Evolutionary conservation across 1,140 invertebrate species (phyloP).

Genomic region (Neodiprion lecontei): DNA sequence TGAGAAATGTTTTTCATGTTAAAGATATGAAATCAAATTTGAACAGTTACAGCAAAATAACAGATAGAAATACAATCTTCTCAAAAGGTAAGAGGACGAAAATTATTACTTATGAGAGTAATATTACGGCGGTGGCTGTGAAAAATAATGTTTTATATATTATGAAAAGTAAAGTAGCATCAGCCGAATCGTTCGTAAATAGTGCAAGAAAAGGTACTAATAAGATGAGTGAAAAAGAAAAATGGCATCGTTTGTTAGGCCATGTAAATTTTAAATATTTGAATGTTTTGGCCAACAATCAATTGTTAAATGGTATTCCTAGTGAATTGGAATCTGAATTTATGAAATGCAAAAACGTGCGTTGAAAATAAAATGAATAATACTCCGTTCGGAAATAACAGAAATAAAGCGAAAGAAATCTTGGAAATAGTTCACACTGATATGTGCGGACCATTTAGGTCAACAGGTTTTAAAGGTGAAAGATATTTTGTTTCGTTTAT

Average conservation of each 20-base stretch:
- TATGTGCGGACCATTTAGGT: slow-evolving; percentile 45
- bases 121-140: slow-evolving; percentile 1
- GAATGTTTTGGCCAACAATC: slow-evolving; percentile 7
- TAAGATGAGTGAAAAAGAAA: slow-evolving; percentile 13
- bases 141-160: slow-evolving; percentile 9
- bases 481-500: slow-evolving; percentile 32
- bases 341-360: slow-evolving; percentile 20
- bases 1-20: slow-evolving; percentile 13
- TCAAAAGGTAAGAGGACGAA: slow-evolving; percentile 14
- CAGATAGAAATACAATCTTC: slow-evolving; percentile 8
- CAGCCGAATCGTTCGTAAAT: background rate
- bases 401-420: slow-evolving; percentile 20
- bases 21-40: slow-evolving; percentile 16
- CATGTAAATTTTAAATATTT: slow-evolving; percentile 35
- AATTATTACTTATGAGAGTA: slow-evolving; percentile 7
- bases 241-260: slow-evolving; percentile 42
- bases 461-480: slow-evolving; percentile 19
- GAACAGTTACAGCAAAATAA: slow-evolving; percentile 15
- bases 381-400: slow-evolving; percentile 13
- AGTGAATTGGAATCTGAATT: background rate
- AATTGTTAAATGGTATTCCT: slow-evolving; percentile 10
- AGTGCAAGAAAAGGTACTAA: background rate
- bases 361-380: slow-evolving; percentile 19
- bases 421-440: slow-evolving; percentile 42
- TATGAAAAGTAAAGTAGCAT: background rate